These are phyloP conservation scores for Spea multiplicata DNA, from an alignment of 2,113 vertebrate genomes.

Conservation along the genomic window DNA sequence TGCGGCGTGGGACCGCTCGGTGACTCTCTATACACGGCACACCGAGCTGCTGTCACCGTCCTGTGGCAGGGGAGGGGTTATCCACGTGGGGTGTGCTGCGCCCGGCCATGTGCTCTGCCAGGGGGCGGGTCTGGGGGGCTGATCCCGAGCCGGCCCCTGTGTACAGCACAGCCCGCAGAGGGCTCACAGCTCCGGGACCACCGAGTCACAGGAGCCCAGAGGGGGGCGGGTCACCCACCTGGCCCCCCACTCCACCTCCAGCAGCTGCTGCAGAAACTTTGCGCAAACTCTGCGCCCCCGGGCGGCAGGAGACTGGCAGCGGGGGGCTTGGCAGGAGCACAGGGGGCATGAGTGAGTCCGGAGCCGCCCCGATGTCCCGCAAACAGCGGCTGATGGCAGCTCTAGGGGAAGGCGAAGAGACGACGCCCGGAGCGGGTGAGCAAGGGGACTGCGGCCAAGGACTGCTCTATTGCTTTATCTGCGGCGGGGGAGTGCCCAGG, in stretches of 20 bases:
- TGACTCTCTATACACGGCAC: too few relatives aligned
- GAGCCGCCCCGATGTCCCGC: slow-evolving; percentile 70
- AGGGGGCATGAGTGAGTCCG: slow-evolving; percentile 49
- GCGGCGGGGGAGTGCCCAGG: slow-evolving; percentile 81
- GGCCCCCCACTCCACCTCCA: background rate
- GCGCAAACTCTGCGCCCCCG: slow-evolving; percentile 11
- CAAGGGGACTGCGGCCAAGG: slow-evolving; percentile 61
- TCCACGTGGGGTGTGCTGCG: slow-evolving; percentile 37
- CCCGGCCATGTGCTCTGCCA: slow-evolving; percentile 47
- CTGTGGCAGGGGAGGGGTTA: slow-evolving; percentile 47
- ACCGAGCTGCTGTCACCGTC: too few relatives aligned
- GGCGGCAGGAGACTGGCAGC: slow-evolving; percentile 14
- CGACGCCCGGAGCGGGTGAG: slow-evolving; percentile 58
- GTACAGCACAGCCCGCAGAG: slow-evolving; percentile 17
- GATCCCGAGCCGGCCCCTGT: slow-evolving; percentile 13
- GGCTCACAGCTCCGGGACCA: slow-evolving; percentile 31
- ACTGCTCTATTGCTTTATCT: slow-evolving; percentile 84
- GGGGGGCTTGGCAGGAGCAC: slow-evolving; percentile 8
- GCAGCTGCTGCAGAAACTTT: slow-evolving; percentile 27
- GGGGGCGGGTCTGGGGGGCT: slow-evolving; percentile 47
- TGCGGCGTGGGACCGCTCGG: too few relatives aligned
- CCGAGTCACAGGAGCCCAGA: slow-evolving; percentile 22
- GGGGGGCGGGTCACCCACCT: slow-evolving; percentile 23
- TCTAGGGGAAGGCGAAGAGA: slow-evolving; percentile 66
- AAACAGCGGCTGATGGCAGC: slow-evolving; percentile 89